Percentiles rank a stretch among this genome's conserved stretches.
phyloP scores from a whole-genome alignment of 2,888 invertebrate genomes.

The Rhagonycha fulva region DNA sequence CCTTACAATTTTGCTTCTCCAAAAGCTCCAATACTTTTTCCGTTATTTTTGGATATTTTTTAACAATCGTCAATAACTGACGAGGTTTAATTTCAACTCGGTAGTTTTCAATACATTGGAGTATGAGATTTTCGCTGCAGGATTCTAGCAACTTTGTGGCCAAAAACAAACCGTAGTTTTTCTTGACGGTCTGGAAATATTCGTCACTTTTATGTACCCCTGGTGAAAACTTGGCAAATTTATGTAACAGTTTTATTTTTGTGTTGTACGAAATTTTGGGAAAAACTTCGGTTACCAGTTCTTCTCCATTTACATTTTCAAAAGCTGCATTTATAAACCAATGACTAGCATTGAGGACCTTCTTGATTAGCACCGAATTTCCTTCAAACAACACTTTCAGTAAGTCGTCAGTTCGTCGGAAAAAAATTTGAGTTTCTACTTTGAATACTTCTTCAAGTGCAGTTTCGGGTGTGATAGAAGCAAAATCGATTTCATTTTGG shows the following conservation, averaged over 20 bases:
- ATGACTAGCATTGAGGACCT: conserved; percentile 16
- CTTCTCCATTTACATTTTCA: conserved; percentile 8
- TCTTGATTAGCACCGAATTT: conserved; percentile 17
- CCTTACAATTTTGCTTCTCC: background rate
- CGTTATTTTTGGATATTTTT: conserved; percentile 13
- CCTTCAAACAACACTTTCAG: conserved; percentile 17
- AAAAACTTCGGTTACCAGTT: conserved; percentile 18
- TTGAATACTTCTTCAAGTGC: conserved; percentile 17
- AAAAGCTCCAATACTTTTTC: conserved; percentile 11
- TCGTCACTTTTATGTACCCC: conserved; percentile 13
- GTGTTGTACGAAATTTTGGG: conserved; percentile 23
- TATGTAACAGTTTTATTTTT: conserved; percentile 20
- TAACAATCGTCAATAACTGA: conserved; percentile 16
- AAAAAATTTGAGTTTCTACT: conserved; percentile 18
- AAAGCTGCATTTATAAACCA: conserved; percentile 29
- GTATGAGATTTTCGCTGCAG: conserved; percentile 19
- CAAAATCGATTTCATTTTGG: conserved; percentile 4
- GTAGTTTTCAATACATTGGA: conserved; percentile 10
- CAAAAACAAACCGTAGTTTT: conserved; percentile 21
- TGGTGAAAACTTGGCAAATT: conserved; percentile 8
- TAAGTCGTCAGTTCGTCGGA: conserved; percentile 12
- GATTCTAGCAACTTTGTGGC: conserved; percentile 17
- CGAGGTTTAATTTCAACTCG: conserved; percentile 10
- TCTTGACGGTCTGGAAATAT: conserved; percentile 19
- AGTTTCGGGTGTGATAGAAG: conserved; percentile 6